Conservation (phyloP, 2,113 vertebrate genomes). For the Hylia prasina region DNA sequence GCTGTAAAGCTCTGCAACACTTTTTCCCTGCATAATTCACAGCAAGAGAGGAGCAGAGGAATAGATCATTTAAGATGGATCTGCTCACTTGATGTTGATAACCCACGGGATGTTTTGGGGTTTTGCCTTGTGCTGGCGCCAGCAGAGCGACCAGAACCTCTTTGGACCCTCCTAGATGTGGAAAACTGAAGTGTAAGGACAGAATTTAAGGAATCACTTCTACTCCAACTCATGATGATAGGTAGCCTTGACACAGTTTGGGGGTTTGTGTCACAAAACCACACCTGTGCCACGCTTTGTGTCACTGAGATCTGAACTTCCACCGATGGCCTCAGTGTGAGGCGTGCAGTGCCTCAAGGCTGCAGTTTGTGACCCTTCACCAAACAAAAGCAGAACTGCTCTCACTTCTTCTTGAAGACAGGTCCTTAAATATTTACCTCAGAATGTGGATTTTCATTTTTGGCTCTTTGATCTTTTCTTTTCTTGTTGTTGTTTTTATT, state of each 20-base stretch:
- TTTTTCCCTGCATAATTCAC: neutral
- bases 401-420: neutral
- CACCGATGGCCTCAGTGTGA: neutral
- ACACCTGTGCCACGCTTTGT: neutral
- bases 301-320: neutral
- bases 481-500: neutral
- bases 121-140: neutral
- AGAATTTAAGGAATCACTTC: neutral
- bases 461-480: conserved; percentile 1
- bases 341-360: neutral
- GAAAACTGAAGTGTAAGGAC: neutral
- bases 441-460: conserved; percentile 3
- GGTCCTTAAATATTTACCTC: neutral
- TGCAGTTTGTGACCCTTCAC: neutral
- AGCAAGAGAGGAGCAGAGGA: neutral
- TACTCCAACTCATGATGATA: neutral
- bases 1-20: neutral
- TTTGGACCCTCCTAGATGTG: neutral
- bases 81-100: neutral
- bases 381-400: neutral
- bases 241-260: neutral
- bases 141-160: neutral
- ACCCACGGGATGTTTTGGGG: neutral
- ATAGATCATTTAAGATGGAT: neutral
- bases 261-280: neutral